Evolutionary conservation across 2,113 vertebrate species (phyloP), one percentile per base, ranked within the genome.

Genomic region (Collichthys lucidus): DNA sequence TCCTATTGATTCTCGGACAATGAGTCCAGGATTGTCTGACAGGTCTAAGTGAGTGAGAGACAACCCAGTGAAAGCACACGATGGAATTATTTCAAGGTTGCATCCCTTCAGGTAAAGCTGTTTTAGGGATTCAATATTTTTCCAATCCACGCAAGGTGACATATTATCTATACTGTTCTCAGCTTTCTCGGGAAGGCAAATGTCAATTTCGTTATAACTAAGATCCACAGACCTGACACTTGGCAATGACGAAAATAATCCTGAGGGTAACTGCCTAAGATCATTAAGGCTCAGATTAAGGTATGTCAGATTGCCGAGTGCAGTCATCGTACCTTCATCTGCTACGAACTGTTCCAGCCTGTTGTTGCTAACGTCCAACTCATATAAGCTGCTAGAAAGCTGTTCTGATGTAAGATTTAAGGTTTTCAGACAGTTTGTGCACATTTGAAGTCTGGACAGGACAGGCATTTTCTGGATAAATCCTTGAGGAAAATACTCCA

Each of bases 321-420:
- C 4, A 0, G 77, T 56, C 5, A 91, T 10, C 0, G 49, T 4
- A 0, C 44, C 82, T 0, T 89, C 74, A 40, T 96, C 92, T 4
- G 89, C 61, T 4, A 35, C 84, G 12, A 99, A 84, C 85, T 96
- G 92, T 0, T 11, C 91, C 55, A 99, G 90, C 80, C 61, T 91
- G 91, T 99, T 99, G 91, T 97, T 94, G 87, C 98, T 98, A 40
- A 99, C 84, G 52, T 99, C 98, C 82, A 99, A 90, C 79, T 97
- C 96, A 0, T 66, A 87, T 56, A 99, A 87, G n/a, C 88, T 91
- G 5, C 69, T 73, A 0, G 95, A 89, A 9, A 96, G 80, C 9
- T 93, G 91, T 1, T 92, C 93, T 15, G 93, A 90, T 0, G 75
- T 89, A 4, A 99, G 84, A 53, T 95, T 90, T 57, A 99, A 92